Conservation (phyloP, 2,888 invertebrate species). For the Ellobium chinense region DNA sequence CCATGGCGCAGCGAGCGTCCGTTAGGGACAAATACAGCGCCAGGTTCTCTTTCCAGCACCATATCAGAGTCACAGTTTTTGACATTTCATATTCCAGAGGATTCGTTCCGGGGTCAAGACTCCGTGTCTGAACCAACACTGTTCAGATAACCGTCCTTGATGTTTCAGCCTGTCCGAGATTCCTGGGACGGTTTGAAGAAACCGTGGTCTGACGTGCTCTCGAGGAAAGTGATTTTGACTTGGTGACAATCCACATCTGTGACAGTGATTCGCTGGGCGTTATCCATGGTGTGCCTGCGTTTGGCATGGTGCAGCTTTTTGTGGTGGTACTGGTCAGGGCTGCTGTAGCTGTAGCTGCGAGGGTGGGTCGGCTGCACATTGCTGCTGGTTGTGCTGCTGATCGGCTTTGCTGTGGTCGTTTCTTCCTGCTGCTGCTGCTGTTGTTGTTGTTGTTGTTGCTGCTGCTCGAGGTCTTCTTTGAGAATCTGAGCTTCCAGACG, state of each 20-base stretch:
- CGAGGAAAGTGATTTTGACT: conserved; percentile 68
- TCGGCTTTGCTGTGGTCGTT: background rate
- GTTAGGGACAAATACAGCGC: too few species aligned
- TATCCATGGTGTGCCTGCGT: conserved; percentile 16
- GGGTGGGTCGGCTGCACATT: background rate
- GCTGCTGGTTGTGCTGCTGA: background rate
- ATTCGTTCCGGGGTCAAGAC: too few species aligned
- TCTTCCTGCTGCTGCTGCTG: too few species aligned
- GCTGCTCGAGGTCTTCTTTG: conserved; percentile 25
- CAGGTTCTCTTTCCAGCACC: too few species aligned
- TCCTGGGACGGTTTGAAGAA: conserved; percentile 60
- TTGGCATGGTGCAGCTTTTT: conserved; percentile 48
- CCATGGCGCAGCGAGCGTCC: too few species aligned
- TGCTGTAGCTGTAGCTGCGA: conserved; percentile 24
- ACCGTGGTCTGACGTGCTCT: conserved; percentile 65
- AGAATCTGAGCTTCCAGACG: conserved; percentile 25
- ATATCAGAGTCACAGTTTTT: too few species aligned
- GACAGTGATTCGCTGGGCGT: conserved; percentile 54
- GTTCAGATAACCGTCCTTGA: too few species aligned
- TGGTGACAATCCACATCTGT: conserved; percentile 69
- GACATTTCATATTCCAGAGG: too few species aligned
- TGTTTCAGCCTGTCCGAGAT: background rate
- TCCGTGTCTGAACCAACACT: too few species aligned
- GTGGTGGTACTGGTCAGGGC: conserved; percentile 36
- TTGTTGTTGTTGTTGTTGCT: too few species aligned